Evolutionary conservation across 2,797 vertebrate genomes (phyloP).

Genomic region (Myripristis murdjan): DNA sequence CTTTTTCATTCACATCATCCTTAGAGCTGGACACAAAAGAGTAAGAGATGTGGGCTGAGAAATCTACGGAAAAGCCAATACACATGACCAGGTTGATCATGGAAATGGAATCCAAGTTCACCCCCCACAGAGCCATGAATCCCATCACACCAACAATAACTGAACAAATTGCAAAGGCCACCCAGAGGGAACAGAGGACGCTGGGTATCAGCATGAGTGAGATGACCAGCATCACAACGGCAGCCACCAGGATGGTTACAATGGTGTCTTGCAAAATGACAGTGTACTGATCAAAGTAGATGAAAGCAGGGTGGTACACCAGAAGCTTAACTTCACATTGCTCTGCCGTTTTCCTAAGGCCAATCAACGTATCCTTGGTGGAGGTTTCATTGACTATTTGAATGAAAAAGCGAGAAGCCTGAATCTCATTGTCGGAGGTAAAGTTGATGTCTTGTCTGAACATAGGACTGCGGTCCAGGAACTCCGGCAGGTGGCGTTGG

Average conservation of each 20-base stretch:
- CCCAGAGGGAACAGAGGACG: constrained; percentile 88
- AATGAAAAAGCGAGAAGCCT: constrained; percentile 88
- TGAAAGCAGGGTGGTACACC: constrained; percentile 90
- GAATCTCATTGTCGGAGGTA: constrained; percentile 66
- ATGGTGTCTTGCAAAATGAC: constrained; percentile 86
- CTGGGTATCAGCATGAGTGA: constrained; percentile 89
- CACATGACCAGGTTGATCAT: constrained; percentile 93
- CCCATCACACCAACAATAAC: constrained; percentile 88
- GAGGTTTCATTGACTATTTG: constrained; percentile 78
- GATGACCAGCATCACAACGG: constrained; percentile 84
- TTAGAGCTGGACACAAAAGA: constrained; percentile 85
- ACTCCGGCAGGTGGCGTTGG: constrained; percentile 51
- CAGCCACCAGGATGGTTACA: constrained; percentile 84
- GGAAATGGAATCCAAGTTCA: constrained; percentile 91
- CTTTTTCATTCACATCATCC: constrained; percentile 73
- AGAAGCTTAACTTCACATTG: constrained; percentile 81
- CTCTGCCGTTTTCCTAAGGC: constrained; percentile 76
- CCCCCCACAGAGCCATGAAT: constrained; percentile 88
- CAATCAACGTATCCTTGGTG: constrained; percentile 79
- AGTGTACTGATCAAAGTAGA: constrained; percentile 90
- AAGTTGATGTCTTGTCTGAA: constrained; percentile 84
- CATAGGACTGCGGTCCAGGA: constrained; percentile 66
- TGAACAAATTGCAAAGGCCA: constrained; percentile 89
- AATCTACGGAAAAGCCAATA: constrained; percentile 93
- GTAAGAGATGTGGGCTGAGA: constrained; percentile 91